Conservation (phyloP, 2,888 invertebrate genomes). For the Lepidochrysops patricia region DNA sequence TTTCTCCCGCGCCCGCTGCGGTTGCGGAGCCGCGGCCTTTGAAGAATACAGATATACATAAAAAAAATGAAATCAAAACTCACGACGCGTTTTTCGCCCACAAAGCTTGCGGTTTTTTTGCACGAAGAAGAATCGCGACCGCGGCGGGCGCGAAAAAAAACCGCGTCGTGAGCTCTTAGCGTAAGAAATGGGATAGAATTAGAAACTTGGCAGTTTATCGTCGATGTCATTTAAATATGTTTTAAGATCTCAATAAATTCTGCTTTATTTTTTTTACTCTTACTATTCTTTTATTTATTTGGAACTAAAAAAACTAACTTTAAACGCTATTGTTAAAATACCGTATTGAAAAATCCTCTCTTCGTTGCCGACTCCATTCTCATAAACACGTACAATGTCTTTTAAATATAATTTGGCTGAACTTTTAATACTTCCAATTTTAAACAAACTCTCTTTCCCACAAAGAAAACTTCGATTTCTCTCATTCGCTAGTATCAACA, state of each 20-base stretch:
- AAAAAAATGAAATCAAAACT: no score
- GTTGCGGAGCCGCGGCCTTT: no score
- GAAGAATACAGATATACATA: no score
- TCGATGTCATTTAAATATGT: slow-evolving; percentile 16
- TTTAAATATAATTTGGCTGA: slow-evolving; percentile 13
- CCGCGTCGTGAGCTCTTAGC: no score
- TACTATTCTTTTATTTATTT: background rate
- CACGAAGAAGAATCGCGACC: no score
- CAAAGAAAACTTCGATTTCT: background rate
- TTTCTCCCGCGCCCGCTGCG: no score
- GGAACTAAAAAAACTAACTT: background rate
- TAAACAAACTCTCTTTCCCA: background rate
- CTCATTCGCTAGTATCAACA: background rate
- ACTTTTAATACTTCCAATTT: slow-evolving; percentile 2
- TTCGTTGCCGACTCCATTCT: background rate
- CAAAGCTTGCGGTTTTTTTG: no score
- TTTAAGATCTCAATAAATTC: background rate
- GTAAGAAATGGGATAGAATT: background rate
- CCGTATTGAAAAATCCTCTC: background rate
- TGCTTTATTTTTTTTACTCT: background rate
- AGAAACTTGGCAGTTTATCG: slow-evolving; percentile 17
- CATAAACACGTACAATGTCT: background rate
- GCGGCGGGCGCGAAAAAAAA: no score
- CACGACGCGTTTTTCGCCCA: no score
- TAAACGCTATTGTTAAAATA: background rate